Percentiles rank a stretch among this genome's conserved stretches.
These are phyloP conservation scores for Heterohyrax brucei DNA, from an alignment of 2,797 vertebrate species.

Conservation along the genomic window DNA sequence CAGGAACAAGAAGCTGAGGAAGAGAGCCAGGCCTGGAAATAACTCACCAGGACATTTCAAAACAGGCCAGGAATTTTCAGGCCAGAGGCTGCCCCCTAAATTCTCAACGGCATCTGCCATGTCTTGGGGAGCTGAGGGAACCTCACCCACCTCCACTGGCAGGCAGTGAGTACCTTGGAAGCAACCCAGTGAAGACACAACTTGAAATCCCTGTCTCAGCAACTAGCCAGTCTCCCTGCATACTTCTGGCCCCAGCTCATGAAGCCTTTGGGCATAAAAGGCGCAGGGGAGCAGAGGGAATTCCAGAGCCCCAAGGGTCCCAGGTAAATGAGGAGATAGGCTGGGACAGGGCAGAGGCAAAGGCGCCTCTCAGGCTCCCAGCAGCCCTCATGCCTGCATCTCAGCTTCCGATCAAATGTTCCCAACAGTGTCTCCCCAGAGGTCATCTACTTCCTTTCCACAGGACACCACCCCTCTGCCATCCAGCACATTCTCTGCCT, in stretches of 20 bases:
- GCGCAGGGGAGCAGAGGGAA: background rate
- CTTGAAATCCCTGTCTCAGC: background rate
- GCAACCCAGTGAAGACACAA: background rate
- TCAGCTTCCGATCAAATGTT: rapidly evolving
- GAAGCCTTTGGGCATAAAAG: rapidly evolving
- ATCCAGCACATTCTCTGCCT: slow-evolving; percentile 17
- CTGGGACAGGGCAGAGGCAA: background rate
- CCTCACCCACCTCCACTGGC: background rate
- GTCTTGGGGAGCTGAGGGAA: background rate
- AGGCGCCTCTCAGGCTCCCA: background rate
- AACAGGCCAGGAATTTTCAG: background rate
- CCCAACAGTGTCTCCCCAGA: background rate
- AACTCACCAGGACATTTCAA: background rate
- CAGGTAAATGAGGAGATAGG: background rate
- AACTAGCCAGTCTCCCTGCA: background rate
- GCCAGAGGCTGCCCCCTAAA: background rate
- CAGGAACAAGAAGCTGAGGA: background rate
- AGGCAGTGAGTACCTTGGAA: background rate
- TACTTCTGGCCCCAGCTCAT: background rate
- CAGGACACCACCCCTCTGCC: background rate
- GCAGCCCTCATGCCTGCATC: background rate
- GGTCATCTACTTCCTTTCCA: background rate
- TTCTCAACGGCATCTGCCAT: background rate
- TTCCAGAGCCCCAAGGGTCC: background rate
- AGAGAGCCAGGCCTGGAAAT: background rate